Evolutionary conservation across 2,113 vertebrate genomes (phyloP), one percentile per base, ranked within the genome.

Genomic region (Syrmaticus mikado): DNA sequence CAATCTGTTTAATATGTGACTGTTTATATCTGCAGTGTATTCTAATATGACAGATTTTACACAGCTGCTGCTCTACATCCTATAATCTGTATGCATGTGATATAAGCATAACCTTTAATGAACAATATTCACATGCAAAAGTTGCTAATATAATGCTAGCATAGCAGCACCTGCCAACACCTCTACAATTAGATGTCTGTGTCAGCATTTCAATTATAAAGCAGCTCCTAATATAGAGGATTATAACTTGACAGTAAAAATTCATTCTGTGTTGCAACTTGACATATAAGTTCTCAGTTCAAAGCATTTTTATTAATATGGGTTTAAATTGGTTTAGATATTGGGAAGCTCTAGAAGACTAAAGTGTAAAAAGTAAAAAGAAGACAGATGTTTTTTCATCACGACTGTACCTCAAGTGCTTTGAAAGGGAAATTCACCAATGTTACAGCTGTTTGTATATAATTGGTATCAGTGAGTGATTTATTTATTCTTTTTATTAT

Each of bases 191-290:
- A 93, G 76, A 94, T 81, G 57, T 82, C 87, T 92, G 48, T 92
- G 70, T 94, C 89, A 95, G 87, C 84, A 95, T 93, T 96, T 97
- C 90, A 95, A 85, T 94, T 95, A 82, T 88, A 89, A 92, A 92
- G 80, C 66, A 92, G 45, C 55, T 93, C 70, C 82, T 95, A 93
- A 93, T 95, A 90, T 95, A 86, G 32, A 73, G 71, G 71, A 92
- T 94, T 91, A 93, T 72, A 92, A 68, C 83, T 80, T 96, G 92
- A 94, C 95, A 95, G 90, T 75, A 94, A 96, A 95, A 95, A 93
- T 89, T 81, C 92, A 36, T 91, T 92, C 83, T 87, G 58, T 93
- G 74, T 87, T 93, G 53, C 53, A 86, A 91, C 45, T 66, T 94
- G 89, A 96, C 91, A 87, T 14, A 13, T 87, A 64, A 89, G 67